These are phyloP conservation scores for Scrobipalpa costella DNA, from an alignment of 2,888 invertebrate species.

Conservation along the genomic window DNA sequence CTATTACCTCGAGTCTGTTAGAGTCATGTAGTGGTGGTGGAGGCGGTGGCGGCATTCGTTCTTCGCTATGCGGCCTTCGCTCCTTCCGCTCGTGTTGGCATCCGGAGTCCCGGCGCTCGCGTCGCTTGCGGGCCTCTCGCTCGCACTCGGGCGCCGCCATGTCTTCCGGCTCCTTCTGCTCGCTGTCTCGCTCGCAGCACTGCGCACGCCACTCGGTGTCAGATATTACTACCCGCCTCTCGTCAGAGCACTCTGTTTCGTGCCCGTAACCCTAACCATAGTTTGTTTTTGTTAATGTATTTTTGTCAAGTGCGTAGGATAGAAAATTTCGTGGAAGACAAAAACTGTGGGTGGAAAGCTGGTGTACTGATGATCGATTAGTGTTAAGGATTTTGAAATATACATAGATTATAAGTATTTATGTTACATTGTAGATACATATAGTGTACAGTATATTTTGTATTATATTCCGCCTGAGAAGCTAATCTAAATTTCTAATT, in stretches of 20 bases:
- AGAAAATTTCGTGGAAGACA: conserved; percentile 17
- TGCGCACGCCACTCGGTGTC: conserved; percentile 76
- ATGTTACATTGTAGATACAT: conserved; percentile 22
- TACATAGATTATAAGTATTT: conserved; percentile 20
- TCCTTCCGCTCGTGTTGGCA: conserved; percentile 75
- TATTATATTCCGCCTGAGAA: conserved; percentile 34
- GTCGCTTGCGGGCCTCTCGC: conserved; percentile 82
- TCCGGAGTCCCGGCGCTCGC: conserved; percentile 82
- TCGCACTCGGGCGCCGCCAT: conserved; percentile 80
- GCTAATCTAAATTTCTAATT: conserved; percentile 35
- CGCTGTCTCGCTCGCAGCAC: conserved; percentile 69
- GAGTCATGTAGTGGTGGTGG: conserved; percentile 72
- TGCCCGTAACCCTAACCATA: conserved; percentile 73
- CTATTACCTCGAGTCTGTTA: conserved; percentile 68
- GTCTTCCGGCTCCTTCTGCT: conserved; percentile 67
- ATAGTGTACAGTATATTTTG: conserved; percentile 29
- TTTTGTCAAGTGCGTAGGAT: conserved; percentile 45
- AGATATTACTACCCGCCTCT: conserved; percentile 73
- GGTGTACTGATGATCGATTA: conserved; percentile 28
- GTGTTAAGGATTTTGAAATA: conserved; percentile 26
- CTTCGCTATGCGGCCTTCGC: conserved; percentile 73
- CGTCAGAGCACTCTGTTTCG: conserved; percentile 73
- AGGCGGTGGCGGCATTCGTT: conserved; percentile 68
- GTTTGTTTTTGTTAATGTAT: conserved; percentile 55
- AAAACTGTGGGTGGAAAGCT: conserved; percentile 25